Evolutionary conservation across 2,113 vertebrate genomes (phyloP).

Genomic region (Sebastes schlegelii): DNA sequence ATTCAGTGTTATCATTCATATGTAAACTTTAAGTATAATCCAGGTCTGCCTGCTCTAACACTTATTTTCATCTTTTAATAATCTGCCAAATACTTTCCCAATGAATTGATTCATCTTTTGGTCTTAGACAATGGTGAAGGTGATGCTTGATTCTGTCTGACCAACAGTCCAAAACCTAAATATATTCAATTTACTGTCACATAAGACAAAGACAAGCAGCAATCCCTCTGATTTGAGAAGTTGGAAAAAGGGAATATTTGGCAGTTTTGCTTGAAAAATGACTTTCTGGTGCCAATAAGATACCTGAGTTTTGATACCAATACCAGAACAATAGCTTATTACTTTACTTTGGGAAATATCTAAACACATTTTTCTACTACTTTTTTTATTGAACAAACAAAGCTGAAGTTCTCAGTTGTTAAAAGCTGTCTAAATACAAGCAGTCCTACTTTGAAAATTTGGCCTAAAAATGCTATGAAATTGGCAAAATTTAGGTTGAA

Average conservation of each 20-base stretch:
- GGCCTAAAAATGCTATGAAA: neutral
- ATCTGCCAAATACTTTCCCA: neutral
- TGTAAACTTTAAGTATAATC: neutral
- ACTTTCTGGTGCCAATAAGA: neutral
- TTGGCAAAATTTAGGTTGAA: neutral
- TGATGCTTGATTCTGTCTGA: neutral
- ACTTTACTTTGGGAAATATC: neutral
- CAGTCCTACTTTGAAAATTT: neutral
- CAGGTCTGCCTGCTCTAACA: neutral
- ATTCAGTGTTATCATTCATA: neutral
- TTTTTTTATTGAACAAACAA: neutral
- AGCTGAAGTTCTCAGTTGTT: neutral
- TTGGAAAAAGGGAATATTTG: neutral
- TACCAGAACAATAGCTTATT: neutral
- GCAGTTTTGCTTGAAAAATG: neutral
- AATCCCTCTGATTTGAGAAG: neutral
- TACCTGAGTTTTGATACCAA: neutral
- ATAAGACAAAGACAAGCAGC: neutral
- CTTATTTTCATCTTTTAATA: neutral
- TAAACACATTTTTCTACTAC: neutral
- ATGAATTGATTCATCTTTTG: neutral
- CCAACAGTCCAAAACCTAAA: neutral
- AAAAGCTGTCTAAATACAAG: neutral
- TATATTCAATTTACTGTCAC: neutral
- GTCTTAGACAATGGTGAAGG: neutral